A percentile compares a stretch with the other conserved stretches of the same genome.
Conservation (phyloP, 30 jellyfish, hydroid and myxozoan species). For the Clytia hemisphaerica region DNA sequence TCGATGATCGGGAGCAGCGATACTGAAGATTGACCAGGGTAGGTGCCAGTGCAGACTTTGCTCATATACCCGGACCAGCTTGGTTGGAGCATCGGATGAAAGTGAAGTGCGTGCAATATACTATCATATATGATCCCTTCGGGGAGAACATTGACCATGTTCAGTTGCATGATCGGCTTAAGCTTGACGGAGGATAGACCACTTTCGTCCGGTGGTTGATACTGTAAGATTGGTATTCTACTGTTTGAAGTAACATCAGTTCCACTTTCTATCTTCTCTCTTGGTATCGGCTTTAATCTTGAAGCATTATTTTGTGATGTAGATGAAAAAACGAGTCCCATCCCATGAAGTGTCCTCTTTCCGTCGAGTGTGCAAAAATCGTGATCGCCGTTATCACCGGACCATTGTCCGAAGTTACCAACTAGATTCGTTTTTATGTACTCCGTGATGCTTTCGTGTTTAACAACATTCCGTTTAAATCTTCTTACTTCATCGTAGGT, state of each 20-base stretch:
- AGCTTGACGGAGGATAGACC: slow-evolving; percentile 3
- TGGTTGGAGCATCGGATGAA: no score
- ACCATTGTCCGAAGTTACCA: slow-evolving; percentile 40
- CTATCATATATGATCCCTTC: no score
- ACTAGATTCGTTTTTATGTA: no score
- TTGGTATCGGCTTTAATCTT: slow-evolving; percentile 8
- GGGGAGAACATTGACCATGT: no score
- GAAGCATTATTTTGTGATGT: neutral
- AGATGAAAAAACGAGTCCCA: no score
- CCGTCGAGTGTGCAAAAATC: slow-evolving; percentile 36
- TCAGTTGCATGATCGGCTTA: no score
- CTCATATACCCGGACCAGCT: no score
- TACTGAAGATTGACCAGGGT: no score
- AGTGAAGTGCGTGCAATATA: no score
- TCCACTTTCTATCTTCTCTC: slow-evolving; percentile 2
- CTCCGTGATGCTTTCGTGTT: neutral
- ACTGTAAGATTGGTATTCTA: slow-evolving; percentile 6
- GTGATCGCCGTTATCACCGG: slow-evolving; percentile 28
- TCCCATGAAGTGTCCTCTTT: slow-evolving; percentile 26
- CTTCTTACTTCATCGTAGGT: neutral
- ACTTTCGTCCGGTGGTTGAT: slow-evolving; percentile 2
- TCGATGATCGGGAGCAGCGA: no score
- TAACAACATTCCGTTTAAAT: neutral
- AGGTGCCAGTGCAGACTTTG: no score
- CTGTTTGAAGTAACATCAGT: neutral